Percentiles rank a stretch among this genome's conserved stretches.
Conservation (phyloP, 2,797 vertebrate species). For the Poliocrania exsul region DNA sequence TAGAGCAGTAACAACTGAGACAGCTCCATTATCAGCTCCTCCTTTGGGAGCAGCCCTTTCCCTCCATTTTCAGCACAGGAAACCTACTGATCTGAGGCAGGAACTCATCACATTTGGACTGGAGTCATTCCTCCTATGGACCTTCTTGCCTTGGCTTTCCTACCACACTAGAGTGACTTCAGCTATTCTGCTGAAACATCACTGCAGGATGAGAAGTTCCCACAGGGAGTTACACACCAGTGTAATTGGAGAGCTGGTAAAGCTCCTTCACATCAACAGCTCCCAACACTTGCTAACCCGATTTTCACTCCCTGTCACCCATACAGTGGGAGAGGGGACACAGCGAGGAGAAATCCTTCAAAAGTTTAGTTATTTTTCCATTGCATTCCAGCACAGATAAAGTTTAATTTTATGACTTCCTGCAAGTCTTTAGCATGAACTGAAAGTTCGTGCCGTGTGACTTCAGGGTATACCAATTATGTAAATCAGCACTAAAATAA, state of each 20-base stretch:
- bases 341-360: slow-evolving; percentile 38
- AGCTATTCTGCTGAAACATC: accelerated
- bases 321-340: not conserved
- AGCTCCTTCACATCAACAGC: not conserved
- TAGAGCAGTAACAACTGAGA: not conserved
- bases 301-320: not conserved
- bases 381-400: slow-evolving; percentile 63
- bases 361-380: slow-evolving; percentile 40
- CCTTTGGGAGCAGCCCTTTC: slow-evolving; percentile 16
- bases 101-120: not conserved
- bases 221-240: not conserved
- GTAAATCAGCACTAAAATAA: slow-evolving; percentile 77
- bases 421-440: slow-evolving; percentile 68
- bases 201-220: not conserved
- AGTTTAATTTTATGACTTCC: slow-evolving; percentile 75
- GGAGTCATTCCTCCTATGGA: not conserved
- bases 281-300: not conserved
- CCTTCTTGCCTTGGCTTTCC: not conserved
- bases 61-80: not conserved
- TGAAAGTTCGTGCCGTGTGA: slow-evolving; percentile 49
- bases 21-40: slow-evolving; percentile 22
- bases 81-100: not conserved
- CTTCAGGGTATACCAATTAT: slow-evolving; percentile 72
- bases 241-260: not conserved
- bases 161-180: accelerated